Conservation (phyloP, 2,888 invertebrate species). For the Saturnia japonica region DNA sequence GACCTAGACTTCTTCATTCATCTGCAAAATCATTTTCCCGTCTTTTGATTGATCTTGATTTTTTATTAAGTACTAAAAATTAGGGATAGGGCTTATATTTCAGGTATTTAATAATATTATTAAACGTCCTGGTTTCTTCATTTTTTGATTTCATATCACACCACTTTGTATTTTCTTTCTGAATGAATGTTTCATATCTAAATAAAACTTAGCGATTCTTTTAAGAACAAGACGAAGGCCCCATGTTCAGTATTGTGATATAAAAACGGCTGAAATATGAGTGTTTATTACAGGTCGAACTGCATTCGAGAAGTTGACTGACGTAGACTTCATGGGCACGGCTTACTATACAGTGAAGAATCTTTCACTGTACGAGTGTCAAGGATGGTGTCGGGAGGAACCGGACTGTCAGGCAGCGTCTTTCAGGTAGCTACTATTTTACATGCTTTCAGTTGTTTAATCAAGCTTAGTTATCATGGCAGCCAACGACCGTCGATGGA, state of each 20-base stretch:
- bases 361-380: constrained; percentile 95
- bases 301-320: constrained; percentile 96
- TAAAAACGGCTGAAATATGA: not conserved
- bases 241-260: too few relatives aligned
- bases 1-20: not conserved
- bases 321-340: constrained; percentile 94
- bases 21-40: not conserved
- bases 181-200: not conserved
- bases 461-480: not conserved
- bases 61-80: not conserved
- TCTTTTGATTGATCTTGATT: not conserved
- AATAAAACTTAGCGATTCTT: too few relatives aligned
- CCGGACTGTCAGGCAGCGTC: constrained; percentile 95
- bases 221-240: not conserved
- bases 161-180: not conserved
- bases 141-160: not conserved
- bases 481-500: too few relatives aligned
- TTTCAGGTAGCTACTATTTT: constrained; percentile 88
- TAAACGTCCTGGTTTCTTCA: not conserved
- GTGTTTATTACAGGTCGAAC: constrained; percentile 85
- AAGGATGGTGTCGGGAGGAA: constrained; percentile 97
- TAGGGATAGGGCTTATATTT: not conserved
- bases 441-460: not conserved
- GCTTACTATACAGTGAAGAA: constrained; percentile 96
- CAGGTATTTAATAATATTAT: not conserved